phyloP scores from a whole-genome alignment of 1,140 invertebrate genomes.

The Lycorma delicatula region DNA sequence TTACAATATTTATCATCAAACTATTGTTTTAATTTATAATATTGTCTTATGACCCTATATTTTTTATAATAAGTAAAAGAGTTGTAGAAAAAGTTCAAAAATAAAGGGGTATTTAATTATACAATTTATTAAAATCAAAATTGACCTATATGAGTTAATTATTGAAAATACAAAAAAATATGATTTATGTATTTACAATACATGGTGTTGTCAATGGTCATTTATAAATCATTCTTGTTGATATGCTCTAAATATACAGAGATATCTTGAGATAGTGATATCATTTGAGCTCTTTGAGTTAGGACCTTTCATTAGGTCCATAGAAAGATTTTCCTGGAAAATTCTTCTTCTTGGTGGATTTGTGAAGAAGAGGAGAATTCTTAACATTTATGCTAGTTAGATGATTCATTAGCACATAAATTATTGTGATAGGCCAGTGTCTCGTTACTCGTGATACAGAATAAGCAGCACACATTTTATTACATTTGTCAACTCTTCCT shows the following conservation, averaged over 20 bases:
- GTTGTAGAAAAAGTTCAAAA: too few relatives aligned
- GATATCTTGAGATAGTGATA: not conserved
- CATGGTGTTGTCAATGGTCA: too few relatives aligned
- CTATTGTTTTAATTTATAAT: too few relatives aligned
- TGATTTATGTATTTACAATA: too few relatives aligned
- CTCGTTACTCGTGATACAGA: constrained; percentile 21
- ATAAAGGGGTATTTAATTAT: too few relatives aligned
- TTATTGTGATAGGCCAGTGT: constrained; percentile 31
- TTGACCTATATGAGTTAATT: too few relatives aligned
- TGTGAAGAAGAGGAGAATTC: not conserved
- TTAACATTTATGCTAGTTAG: constrained; percentile 23
- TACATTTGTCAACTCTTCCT: constrained; percentile 30
- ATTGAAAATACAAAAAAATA: too few relatives aligned
- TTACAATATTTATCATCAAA: too few relatives aligned
- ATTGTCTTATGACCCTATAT: too few relatives aligned
- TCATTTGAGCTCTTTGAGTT: not conserved
- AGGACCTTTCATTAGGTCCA: constrained; percentile 3
- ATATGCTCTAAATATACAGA: not conserved
- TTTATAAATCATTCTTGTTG: too few relatives aligned
- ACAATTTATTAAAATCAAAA: too few relatives aligned
- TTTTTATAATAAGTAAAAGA: too few relatives aligned
- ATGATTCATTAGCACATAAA: constrained; percentile 30
- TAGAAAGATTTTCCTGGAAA: constrained; percentile 7
- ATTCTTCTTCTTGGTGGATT: not conserved
- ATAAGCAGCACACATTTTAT: constrained; percentile 30